Evolutionary conservation across 1,140 invertebrate species (phyloP).

Genomic region (Tetranychus cinnabarinus): DNA sequence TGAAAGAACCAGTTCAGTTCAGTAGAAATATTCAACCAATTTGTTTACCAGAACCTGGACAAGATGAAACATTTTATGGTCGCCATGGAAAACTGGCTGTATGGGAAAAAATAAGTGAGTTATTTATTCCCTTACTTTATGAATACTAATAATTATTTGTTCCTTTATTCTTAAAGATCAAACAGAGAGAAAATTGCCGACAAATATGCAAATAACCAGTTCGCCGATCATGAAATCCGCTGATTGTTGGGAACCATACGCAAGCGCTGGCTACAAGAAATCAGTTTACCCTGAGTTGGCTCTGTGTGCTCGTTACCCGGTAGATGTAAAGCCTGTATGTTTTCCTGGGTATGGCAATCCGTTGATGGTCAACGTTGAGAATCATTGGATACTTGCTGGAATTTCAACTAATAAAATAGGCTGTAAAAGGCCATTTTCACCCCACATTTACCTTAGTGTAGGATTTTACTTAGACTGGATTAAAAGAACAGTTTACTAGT

Average conservation of each 20-base stretch:
- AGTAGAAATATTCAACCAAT: too few relatives aligned
- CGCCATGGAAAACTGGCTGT: too few relatives aligned
- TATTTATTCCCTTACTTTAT: too few relatives aligned
- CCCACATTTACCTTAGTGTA: slow-evolving; percentile 16
- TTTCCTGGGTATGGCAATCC: slow-evolving; percentile 11
- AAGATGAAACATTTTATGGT: too few relatives aligned
- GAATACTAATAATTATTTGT: too few relatives aligned
- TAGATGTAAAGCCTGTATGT: slow-evolving; percentile 18
- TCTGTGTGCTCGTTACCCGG: slow-evolving; percentile 18
- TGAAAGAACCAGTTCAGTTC: too few relatives aligned
- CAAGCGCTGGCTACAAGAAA: slow-evolving; percentile 2
- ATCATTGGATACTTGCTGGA: slow-evolving; percentile 11
- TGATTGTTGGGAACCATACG: background rate
- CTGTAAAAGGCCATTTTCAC: slow-evolving; percentile 14
- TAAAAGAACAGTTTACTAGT: too few relatives aligned
- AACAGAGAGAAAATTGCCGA: background rate
- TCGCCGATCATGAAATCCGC: slow-evolving; percentile 1
- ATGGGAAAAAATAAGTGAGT: too few relatives aligned
- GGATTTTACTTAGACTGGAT: slow-evolving; percentile 8
- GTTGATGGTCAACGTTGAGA: slow-evolving; percentile 1
- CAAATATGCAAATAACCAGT: background rate
- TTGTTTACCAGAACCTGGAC: too few relatives aligned
- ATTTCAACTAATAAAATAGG: slow-evolving; percentile 16
- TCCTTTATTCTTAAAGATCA: too few relatives aligned
- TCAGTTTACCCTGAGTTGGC: slow-evolving; percentile 7